Conservation (phyloP, 2,113 vertebrate species). For the Cephalopholis sonnerati region DNA sequence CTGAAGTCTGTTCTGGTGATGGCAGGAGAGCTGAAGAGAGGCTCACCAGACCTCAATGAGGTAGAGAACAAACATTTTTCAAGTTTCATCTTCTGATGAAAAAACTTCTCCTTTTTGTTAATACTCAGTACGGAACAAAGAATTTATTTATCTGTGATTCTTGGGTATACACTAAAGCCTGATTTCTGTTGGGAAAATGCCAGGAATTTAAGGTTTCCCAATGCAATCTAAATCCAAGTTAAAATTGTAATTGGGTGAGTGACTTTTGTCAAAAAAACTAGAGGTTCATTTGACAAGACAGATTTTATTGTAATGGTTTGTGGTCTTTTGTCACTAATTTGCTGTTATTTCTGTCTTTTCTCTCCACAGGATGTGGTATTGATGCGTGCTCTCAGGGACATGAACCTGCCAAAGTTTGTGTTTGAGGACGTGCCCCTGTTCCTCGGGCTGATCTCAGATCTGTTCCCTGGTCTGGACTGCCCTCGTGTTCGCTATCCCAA, state of each 20-base stretch:
- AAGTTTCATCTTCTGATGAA: background rate
- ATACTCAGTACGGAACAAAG: background rate
- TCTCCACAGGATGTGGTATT: conserved; percentile 92
- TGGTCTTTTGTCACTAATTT: background rate
- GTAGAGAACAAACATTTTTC: conserved; percentile 74
- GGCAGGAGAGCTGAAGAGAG: conserved; percentile 96
- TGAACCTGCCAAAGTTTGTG: conserved; percentile 98
- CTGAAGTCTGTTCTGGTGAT: conserved; percentile 97
- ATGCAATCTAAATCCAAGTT: no score
- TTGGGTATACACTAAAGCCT: background rate
- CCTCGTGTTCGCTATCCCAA: conserved; percentile 93
- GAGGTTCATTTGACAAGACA: background rate
- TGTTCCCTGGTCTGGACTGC: conserved; percentile 96
- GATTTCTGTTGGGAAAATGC: background rate
- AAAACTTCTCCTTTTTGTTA: background rate
- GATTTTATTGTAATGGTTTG: background rate
- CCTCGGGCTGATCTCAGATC: conserved; percentile 93
- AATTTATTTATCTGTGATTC: background rate
- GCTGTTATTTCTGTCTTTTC: background rate
- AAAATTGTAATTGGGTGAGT: background rate
- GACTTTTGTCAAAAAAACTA: background rate
- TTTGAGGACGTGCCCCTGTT: conserved; percentile 98
- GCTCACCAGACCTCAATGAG: conserved; percentile 91
- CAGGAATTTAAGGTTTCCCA: background rate
- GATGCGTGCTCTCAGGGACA: conserved; percentile 96